Evolutionary conservation across 2,113 vertebrate genomes (phyloP), one percentile per base, ranked within the genome.

Genomic region (Ondatra zibethicus): DNA sequence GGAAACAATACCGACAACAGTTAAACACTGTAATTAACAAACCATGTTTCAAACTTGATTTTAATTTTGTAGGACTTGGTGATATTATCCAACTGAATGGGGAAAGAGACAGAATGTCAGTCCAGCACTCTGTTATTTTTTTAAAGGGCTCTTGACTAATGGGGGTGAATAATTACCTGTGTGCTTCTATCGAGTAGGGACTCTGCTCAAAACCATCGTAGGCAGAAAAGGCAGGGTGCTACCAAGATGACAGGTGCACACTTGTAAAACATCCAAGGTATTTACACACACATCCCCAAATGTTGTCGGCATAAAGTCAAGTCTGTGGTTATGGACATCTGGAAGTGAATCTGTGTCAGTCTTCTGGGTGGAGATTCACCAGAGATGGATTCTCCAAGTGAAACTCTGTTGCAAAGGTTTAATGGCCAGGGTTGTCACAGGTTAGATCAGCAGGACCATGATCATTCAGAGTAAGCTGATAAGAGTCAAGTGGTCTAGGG

Each of bases 1-100:
- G 98, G 98, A 99, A 98, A 99, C 98, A 99, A 98, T 98, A 98
- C 98, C 52, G 95, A 98, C 98, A 99, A 98, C 97, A 98, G 97
- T 98, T 98, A 98, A 98, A 98, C 96, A 98, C 97, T 96, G 96
- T 98, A 98, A 99, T 99, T 99, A 98, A 98, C 98, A 98, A 98
- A 98, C 97, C 93, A 95, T 95, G 97, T 98, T 99, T 98, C 96
- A 97, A 99, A 98, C 95, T 97, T 98, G 95, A 98, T 98, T 98
- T 98, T 98, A 93, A 98, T 98, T 98, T 98, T 98, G 97, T 98
- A 98, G 0, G 33, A 98, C 98, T 98, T 97, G 97, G 97, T 97
- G 98, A 89, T 97, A 96, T 96, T 98, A 98, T 96, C 93, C 94
- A 91, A 25, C n/a, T n/a, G 97, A 98, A 97, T 96, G 88, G 95